These are phyloP conservation scores for Erpetoichthys calabaricus DNA, from an alignment of 2,797 vertebrate genomes.

Conservation along the genomic window DNA sequence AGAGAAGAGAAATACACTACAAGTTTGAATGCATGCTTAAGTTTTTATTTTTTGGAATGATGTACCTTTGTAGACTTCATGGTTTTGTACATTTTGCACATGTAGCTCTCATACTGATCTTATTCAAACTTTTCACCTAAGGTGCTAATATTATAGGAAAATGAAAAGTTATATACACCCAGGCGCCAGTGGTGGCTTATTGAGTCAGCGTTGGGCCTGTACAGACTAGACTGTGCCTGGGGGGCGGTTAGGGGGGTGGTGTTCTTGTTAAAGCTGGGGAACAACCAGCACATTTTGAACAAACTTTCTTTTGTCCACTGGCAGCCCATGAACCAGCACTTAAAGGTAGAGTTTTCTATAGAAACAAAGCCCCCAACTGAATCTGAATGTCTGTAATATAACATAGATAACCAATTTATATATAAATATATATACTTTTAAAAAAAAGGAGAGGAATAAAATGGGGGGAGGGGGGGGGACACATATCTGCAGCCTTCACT, in stretches of 20 bases:
- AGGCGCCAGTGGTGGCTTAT: slow-evolving; percentile 1
- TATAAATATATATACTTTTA: slow-evolving; percentile 41
- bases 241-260: background rate
- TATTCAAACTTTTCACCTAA: slow-evolving; percentile 67
- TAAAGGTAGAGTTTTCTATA: too few relatives aligned
- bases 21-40: slow-evolving; percentile 71
- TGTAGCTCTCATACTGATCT: slow-evolving; percentile 62
- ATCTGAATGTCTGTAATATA: slow-evolving; percentile 34
- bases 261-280: slow-evolving; percentile 4
- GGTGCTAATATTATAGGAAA: slow-evolving; percentile 61
- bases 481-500: too few relatives aligned
- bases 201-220: slow-evolving; percentile 18
- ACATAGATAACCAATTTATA: slow-evolving; percentile 35
- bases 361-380: background rate
- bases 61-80: slow-evolving; percentile 66
- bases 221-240: slow-evolving; percentile 6
- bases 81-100: slow-evolving; percentile 97
- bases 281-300: slow-evolving; percentile 9
- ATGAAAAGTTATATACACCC: slow-evolving; percentile 21
- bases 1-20: slow-evolving; percentile 32
- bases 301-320: slow-evolving; percentile 6
- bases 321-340: too few relatives aligned
- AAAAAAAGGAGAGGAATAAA: slow-evolving; percentile 30
- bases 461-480: too few relatives aligned
- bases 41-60: slow-evolving; percentile 70